phyloP scores from a whole-genome alignment of 2,113 vertebrate genomes.

The Platysteira castanea region DNA sequence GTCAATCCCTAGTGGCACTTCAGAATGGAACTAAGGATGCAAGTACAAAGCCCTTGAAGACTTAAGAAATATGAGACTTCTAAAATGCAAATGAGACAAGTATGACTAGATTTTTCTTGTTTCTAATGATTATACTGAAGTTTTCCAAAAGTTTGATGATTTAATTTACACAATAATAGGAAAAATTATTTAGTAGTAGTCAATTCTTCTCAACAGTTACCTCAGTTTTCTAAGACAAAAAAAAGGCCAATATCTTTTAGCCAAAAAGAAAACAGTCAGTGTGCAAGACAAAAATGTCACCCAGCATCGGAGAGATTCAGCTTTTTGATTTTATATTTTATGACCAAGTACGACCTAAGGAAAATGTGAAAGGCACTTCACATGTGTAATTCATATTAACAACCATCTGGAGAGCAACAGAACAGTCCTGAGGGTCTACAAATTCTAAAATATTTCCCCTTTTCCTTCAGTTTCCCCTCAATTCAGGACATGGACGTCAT shows the following conservation, averaged over 20 bases:
- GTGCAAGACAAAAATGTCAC: not conserved
- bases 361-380: not conserved
- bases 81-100: not conserved
- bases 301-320: not conserved
- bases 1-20: not conserved
- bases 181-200: not conserved
- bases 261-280: not conserved
- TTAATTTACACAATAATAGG: not conserved
- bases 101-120: not conserved
- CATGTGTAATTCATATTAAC: not conserved
- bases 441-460: not conserved
- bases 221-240: not conserved
- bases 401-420: not conserved
- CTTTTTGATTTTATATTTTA: not conserved
- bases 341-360: not conserved
- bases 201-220: not conserved
- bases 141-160: not conserved
- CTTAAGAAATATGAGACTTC: not conserved
- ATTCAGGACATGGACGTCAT: not conserved
- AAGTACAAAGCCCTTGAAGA: not conserved
- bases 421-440: not conserved
- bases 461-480: not conserved
- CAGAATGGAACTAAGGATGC: not conserved
- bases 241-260: not conserved
- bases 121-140: not conserved